Base-by-base conservation (phyloP, 2,888 invertebrate species). In the Antheraea yamamai region DNA sequence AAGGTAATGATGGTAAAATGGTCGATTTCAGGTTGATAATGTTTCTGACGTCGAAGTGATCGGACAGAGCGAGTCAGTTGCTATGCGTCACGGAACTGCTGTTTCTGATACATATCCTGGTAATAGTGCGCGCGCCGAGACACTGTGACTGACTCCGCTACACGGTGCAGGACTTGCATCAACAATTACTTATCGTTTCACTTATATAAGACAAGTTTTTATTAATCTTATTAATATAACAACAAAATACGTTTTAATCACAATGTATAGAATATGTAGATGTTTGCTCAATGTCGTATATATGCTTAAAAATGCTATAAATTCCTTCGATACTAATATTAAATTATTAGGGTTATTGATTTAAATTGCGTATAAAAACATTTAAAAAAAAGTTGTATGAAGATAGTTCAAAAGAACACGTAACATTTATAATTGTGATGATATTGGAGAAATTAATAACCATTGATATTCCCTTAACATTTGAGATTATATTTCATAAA, bases 31-130 rank as follows among this genome's bases (percentile, higher is more conserved):
- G 97, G 90, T 96, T 97, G 87, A 96, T 97, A 88, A 97, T 97
- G 97, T 97, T 97, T 95, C 95, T 97, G 95, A 95, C 97, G 80
- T 96, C 97, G 81, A 97, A 97, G 94, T 97, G 96, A 95, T 39
- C 2, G 10, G 18, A 30, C 12, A 30, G 73, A 14, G 30, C 14
- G 26, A 55, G 18, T 30, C 68, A 26, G 39, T 6, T 72, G 75
- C 47, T 23, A 52, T 51, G 66, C 20, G 39, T 30, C 66, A n/a
- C 74, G 30, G 52, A 70, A n/a, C 70, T 35, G 39, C 70, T 39
- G 39, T 66, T 30, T 16, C 16, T 66, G 0, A 14, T 66, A 16
- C 26, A 30, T 14, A 30, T 66, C 64, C 64, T 66, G 64, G 26
- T 6, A 0, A 16, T 16, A 14, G 26, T 66, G 64, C 64, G 64